Evolutionary conservation across 2,888 invertebrate species (phyloP), one percentile per base, ranked within the genome.

Genomic region (Poecilus cupreus): DNA sequence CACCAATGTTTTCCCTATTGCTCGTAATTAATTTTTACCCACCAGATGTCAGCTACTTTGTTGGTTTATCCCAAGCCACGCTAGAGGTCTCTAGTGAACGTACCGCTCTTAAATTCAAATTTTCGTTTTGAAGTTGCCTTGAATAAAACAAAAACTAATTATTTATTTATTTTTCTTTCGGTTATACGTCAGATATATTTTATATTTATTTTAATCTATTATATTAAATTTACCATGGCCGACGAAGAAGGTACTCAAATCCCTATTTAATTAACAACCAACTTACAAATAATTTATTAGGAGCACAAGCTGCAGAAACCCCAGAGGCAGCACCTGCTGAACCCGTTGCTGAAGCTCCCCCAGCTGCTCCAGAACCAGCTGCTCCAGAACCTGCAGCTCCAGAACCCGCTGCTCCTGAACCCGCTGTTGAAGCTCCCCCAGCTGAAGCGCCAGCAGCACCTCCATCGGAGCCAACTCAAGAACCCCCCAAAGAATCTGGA

Each of bases 361-460:
- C 39, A 24, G 70, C 46, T 18, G 20, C 80, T 43, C 32, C 70
- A 43, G 54, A 79, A 80, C 39, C 72, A 18, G 13, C 43, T 82
- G 82, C 43, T 68, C 75, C 70, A 57, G 82, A 43, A 43, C 68
- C 22, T 11, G 82, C 51, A 39, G 51, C 54, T 39, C 22, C 74
- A 20, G 54, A 18, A 43, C 68, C 74, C 10, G 16, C 60, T n/a
- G 54, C 26, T 20, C 37, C 32, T 20, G 78, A 13, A 16, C 32
- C 54, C 0, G 37, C 64, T 20, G 68, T 24, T 20, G 76, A 57
- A 76, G 76, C 32, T 0, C 39, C 60, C 18, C 46, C 11, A 46
- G 39, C 4, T 49, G 60, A 22, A 24, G 18, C 72, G 5, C 3
- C 46, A 13, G 3, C 46, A 2, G 46, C n/a, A 6, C 3, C 46